Evolutionary conservation across 64 coral and sea anemone genomes (phyloP).

Genomic region (Exaiptasia diaphana): DNA sequence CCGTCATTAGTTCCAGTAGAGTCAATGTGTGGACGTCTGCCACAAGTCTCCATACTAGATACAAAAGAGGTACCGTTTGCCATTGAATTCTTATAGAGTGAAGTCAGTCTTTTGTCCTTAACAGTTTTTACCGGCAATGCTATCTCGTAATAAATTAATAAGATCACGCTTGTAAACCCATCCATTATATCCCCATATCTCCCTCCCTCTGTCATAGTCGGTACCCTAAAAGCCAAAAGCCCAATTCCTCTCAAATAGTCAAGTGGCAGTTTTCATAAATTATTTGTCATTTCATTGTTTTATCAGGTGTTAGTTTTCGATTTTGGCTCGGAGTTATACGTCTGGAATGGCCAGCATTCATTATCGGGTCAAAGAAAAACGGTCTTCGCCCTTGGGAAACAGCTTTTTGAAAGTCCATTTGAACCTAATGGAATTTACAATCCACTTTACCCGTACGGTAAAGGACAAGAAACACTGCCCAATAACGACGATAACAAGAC

Average conservation of each 20-base stretch:
- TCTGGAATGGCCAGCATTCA: slow-evolving; percentile 98
- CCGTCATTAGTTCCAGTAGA: slow-evolving; percentile 71
- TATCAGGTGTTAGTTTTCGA: slow-evolving; percentile 89
- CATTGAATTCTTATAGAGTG: no score
- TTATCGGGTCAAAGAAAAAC: slow-evolving; percentile 82
- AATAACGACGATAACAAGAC: slow-evolving; percentile 58
- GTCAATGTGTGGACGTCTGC: slow-evolving; percentile 77
- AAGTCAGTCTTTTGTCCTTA: no score
- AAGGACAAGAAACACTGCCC: slow-evolving; percentile 19
- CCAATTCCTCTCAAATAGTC: no score
- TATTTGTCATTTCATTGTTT: no score
- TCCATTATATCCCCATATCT: no score
- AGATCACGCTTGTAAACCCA: no score
- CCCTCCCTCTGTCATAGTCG: no score
- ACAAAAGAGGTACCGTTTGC: slow-evolving; percentile 77
- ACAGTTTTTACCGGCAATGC: neutral
- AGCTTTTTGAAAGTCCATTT: slow-evolving; percentile 72
- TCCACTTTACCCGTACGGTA: slow-evolving; percentile 74
- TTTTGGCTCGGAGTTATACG: slow-evolving; percentile 96
- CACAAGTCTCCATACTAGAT: slow-evolving; percentile 71
- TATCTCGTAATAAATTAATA: no score
- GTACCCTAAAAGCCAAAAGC: no score
- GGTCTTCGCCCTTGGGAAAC: slow-evolving; percentile 78
- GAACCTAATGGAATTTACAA: slow-evolving; percentile 59
- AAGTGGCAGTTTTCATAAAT: no score